Evolutionary conservation across 2,113 vertebrate species (phyloP).

Genomic region (Struthidea cinerea): DNA sequence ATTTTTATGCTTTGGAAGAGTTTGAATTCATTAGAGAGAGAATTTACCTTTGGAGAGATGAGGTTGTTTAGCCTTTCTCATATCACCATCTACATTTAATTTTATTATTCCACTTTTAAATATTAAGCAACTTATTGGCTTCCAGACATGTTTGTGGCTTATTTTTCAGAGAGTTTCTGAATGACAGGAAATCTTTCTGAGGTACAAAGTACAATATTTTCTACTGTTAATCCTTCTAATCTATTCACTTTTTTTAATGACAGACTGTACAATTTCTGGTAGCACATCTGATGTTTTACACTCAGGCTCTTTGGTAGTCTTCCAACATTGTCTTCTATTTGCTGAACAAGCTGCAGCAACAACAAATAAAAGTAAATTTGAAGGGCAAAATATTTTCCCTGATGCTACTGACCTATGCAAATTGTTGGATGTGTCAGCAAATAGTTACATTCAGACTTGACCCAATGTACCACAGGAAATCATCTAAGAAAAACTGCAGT

Average conservation of each 20-base stretch:
- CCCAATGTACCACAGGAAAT: not conserved
- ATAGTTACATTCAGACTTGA: not conserved
- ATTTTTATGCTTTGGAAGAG: not conserved
- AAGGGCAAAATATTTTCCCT: not conserved
- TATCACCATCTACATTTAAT: not conserved
- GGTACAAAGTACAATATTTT: not conserved
- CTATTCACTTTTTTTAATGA: not conserved
- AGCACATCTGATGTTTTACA: not conserved
- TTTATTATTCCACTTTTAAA: not conserved
- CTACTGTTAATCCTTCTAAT: not conserved
- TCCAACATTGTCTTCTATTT: not conserved
- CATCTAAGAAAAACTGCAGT: not conserved
- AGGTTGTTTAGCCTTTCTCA: not conserved
- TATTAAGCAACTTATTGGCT: not conserved
- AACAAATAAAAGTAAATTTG: slow-evolving; percentile 3
- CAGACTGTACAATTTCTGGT: not conserved
- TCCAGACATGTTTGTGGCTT: not conserved
- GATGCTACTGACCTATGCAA: not conserved
- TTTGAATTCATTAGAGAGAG: not conserved
- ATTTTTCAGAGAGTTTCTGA: not conserved
- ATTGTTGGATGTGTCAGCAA: slow-evolving; percentile 2
- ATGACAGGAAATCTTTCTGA: not conserved
- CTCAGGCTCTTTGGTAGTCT: not conserved
- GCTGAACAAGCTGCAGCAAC: not conserved
- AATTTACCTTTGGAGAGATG: not conserved